These are phyloP conservation scores for Micoletzkya japonica DNA, from an alignment of 2,888 invertebrate genomes.

Conservation along the genomic window DNA sequence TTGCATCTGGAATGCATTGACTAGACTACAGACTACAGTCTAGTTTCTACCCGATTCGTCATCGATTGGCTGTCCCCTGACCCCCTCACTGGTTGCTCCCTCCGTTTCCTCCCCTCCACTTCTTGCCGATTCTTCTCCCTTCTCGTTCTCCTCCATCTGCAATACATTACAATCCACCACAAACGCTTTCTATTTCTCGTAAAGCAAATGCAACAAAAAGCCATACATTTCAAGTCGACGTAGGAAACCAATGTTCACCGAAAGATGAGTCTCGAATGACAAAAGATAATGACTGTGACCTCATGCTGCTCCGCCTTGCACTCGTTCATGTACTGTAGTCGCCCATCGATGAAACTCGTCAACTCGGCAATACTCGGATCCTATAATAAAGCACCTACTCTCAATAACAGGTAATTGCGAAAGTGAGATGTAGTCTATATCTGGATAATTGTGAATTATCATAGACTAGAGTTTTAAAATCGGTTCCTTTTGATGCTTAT, in stretches of 20 bases:
- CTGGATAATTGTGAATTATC: too few relatives aligned
- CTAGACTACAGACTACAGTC: background rate
- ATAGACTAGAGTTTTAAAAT: too few relatives aligned
- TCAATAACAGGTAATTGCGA: too few relatives aligned
- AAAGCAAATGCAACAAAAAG: background rate
- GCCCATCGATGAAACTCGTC: constrained; percentile 30
- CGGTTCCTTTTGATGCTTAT: too few relatives aligned
- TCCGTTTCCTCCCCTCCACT: constrained; percentile 29
- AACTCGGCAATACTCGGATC: constrained; percentile 26
- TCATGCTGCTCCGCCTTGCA: constrained; percentile 10
- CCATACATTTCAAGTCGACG: background rate
- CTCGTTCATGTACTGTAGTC: constrained; percentile 29
- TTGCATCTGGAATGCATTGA: too few relatives aligned
- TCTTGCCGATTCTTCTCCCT: constrained; percentile 24
- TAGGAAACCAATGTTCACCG: background rate
- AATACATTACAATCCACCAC: too few relatives aligned
- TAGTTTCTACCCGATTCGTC: background rate
- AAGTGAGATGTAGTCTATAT: too few relatives aligned
- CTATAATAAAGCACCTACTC: too few relatives aligned
- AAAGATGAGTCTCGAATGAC: background rate
- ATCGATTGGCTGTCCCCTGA: constrained; percentile 26
- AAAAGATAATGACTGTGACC: too few relatives aligned
- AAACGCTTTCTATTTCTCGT: background rate
- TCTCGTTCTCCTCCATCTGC: constrained; percentile 12
- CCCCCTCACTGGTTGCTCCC: background rate